Percentiles rank a stretch among this genome's conserved stretches.
phyloP scores from a whole-genome alignment of 2,797 vertebrate genomes.

The Petrocephalus schoutedeni region DNA sequence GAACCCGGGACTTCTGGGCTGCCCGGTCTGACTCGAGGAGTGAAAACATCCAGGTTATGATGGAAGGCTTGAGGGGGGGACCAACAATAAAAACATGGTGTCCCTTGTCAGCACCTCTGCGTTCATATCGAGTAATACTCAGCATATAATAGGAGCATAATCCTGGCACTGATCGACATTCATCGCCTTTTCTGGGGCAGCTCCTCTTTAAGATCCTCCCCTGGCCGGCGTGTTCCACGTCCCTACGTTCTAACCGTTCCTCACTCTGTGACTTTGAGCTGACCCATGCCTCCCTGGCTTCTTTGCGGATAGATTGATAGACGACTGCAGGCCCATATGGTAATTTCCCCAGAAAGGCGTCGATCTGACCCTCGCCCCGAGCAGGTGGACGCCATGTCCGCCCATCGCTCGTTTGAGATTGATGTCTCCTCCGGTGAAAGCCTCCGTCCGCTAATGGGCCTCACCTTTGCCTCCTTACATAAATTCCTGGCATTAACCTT shows the following conservation, averaged over 20 bases:
- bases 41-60: neutral
- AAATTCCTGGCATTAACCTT: neutral
- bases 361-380: slow-evolving; percentile 16
- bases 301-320: slow-evolving; percentile 23
- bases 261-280: slow-evolving; percentile 12
- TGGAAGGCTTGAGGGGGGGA: neutral
- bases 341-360: slow-evolving; percentile 21
- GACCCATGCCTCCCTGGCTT: neutral
- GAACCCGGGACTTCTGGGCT: neutral
- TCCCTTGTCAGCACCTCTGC: neutral
- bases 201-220: neutral
- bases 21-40: neutral
- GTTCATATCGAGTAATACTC: neutral
- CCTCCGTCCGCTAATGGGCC: neutral
- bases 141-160: neutral
- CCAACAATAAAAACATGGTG: neutral
- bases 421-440: slow-evolving; percentile 6
- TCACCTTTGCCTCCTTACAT: slow-evolving; percentile 17
- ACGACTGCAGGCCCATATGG: slow-evolving; percentile 10
- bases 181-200: neutral
- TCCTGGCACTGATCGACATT: neutral
- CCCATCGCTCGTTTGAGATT: slow-evolving; percentile 18
- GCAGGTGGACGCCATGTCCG: slow-evolving; percentile 21
- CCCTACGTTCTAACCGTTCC: neutral
- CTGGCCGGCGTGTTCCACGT: neutral